Evolutionary conservation across 2,113 vertebrate species (phyloP), one percentile per base, ranked within the genome.

Genomic region (Myrmophylax atrothorax): DNA sequence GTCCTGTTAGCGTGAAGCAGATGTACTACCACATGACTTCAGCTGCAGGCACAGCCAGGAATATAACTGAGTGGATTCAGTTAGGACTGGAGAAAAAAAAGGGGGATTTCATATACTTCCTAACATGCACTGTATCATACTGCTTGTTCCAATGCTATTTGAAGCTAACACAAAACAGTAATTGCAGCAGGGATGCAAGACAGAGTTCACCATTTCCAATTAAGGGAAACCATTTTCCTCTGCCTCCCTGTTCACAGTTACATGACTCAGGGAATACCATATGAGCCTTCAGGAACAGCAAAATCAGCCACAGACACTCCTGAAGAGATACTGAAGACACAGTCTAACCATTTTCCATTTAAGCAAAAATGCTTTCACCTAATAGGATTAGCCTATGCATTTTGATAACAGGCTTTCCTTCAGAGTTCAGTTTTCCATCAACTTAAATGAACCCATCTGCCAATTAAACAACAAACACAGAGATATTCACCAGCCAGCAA

Each of bases 21-120:
- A 94, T 93, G 90, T 84, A 91, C 10, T 3, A 44, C 62, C 96
- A 85, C 89, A 82, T 93, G 78, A 93, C 83, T 94, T 94, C 78
- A 86, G 93, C 92, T 93, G 76, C 79, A 91, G 92, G 85, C 70
- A 87, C 31, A 55, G 64, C 44, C 53, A 84, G 73, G 77, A 96
- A 89, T 85, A 80, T 96, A 91, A 52, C 19, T 46, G 18, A 44
- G 26, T 50, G 37, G 83, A 78, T 87, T 84, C 92, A 80, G 72
- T 31, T 18, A 67, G 47, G 17, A 10, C 47, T 77, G 37, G 38
- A 60, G 56, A 29, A 52, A 59, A 17, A 25, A 8, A 22, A 3
- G 14, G 7, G 18, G 12, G 2, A 79, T 74, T 86, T 86, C 3
- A 40, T 68, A 1, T 23, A 37, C 56, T 70, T 90, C 42, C 47